Evolutionary conservation across 2,797 vertebrate genomes (phyloP).

Genomic region (Rhinatrema bivittatum): DNA sequence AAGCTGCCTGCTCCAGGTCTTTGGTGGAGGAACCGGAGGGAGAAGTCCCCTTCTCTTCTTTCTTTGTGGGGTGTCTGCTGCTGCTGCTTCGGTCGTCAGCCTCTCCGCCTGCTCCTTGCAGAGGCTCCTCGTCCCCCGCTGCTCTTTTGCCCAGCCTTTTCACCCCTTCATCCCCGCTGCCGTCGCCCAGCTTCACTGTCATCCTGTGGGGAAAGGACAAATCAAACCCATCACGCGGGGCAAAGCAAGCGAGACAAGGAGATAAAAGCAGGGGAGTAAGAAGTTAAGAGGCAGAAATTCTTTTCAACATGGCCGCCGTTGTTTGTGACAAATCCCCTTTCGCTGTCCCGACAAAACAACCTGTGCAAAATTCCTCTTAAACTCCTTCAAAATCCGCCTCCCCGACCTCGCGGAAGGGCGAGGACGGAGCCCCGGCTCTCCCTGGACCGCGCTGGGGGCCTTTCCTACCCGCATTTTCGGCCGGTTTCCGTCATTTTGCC

Average conservation of each 20-base stretch:
- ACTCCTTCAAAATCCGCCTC: conserved; percentile 10
- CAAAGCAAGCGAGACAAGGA: conserved; percentile 32
- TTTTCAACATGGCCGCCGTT: conserved; percentile 99
- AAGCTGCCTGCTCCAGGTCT: conserved; percentile 49
- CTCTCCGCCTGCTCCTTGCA: conserved; percentile 78
- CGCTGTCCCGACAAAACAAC: conserved; percentile 84
- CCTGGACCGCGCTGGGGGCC: background rate
- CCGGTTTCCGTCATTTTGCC: conserved; percentile 11
- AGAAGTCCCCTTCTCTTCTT: conserved; percentile 73
- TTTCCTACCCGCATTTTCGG: background rate
- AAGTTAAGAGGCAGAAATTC: conserved; percentile 55
- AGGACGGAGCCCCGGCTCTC: background rate
- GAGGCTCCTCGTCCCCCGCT: conserved; percentile 78
- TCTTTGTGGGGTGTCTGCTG: conserved; percentile 78
- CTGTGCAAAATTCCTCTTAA: conserved; percentile 37
- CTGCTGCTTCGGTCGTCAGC: conserved; percentile 32
- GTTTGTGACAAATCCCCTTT: conserved; percentile 95
- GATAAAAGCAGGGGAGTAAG: conserved; percentile 19
- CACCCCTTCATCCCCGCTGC: conserved; percentile 77
- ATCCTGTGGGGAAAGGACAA: conserved; percentile 71
- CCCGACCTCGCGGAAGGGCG: conserved; percentile 1
- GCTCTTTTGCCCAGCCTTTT: conserved; percentile 83
- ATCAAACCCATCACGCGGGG: conserved; percentile 31
- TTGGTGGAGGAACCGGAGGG: conserved; percentile 56
- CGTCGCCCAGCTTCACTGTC: conserved; percentile 90